phyloP scores from a whole-genome alignment of 2,113 vertebrate genomes.

The Cochlearius cochlearius region DNA sequence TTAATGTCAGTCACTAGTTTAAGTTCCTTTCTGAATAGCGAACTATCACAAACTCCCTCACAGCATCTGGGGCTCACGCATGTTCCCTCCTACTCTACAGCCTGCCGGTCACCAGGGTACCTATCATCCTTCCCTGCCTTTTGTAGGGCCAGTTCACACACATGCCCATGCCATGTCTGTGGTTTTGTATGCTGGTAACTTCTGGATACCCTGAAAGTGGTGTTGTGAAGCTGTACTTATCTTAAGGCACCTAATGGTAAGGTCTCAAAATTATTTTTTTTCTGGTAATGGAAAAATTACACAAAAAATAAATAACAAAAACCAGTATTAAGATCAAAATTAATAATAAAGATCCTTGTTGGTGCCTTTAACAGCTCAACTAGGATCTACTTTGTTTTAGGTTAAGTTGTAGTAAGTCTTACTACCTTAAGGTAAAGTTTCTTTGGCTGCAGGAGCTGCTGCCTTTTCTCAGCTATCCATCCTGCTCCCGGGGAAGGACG shows the following conservation, averaged over 20 bases:
- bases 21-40: neutral
- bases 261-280: neutral
- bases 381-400: neutral
- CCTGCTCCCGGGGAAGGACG: neutral
- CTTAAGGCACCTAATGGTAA: neutral
- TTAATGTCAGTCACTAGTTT: neutral
- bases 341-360: neutral
- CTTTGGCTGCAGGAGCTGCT: neutral
- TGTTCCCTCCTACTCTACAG: neutral
- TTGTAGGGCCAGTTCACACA: neutral
- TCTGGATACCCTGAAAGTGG: neutral
- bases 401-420: neutral
- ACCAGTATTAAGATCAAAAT: neutral
- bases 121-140: neutral
- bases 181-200: neutral
- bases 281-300: neutral
- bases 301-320: neutral
- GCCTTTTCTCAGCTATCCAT: neutral
- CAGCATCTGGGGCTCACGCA: neutral
- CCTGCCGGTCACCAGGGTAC: neutral
- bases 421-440: neutral
- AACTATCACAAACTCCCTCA: neutral
- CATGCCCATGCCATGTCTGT: rapidly evolving
- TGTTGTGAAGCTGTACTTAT: neutral
- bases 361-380: neutral